Base-by-base conservation (phyloP, 2,113 vertebrate genomes). In the Addax nasomaculatus region DNA sequence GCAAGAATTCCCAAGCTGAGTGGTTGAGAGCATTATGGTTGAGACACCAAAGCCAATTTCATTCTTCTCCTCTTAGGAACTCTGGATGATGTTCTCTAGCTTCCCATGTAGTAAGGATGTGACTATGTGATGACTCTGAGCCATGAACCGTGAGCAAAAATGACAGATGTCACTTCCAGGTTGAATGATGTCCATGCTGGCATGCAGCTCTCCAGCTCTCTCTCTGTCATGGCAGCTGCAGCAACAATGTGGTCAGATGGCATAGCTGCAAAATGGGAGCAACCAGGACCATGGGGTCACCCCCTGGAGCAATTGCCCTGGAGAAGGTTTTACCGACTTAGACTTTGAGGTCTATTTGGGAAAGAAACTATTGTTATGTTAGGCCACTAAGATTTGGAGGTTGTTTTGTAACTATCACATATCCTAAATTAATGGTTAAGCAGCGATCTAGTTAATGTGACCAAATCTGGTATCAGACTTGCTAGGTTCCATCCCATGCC, bases 161-260 rank as follows among this genome's bases (percentile, higher is more conserved):
- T 43, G 49, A 33, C 67, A 55, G 1, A 8, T 19, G 33, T 85
- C 67, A 62, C 27, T 43, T 60, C 57, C n/a, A 43, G 12, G 55
- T 2, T 94, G 55, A 78, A 78, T 73, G 39, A 30, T 43, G 64
- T 49, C n/a, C 57, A 5, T 55, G 58, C 6, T 33, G 4, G 19
- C 17, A 8, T 23, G 27, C 19, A 33, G 13, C 13, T 86, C 21
- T 47, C 47, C 25, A 36, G 43, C 8, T 7, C 14, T 15, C 27
- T 23, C 14, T 57, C 43, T 10, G 7, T 14, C 0, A 1, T 2
- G 1, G 45, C 29, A 43, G 30, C 45, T 27, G 5, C 3, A 5
- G 80, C 53, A 95, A 10, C 7, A 21, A 33, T 12, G 10, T 85
- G 25, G 23, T 53, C 2, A 70, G 36, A 10, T 60, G 16, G 64